Conservation (phyloP, 1,140 invertebrate species). For the Tribolium castaneum region DNA sequence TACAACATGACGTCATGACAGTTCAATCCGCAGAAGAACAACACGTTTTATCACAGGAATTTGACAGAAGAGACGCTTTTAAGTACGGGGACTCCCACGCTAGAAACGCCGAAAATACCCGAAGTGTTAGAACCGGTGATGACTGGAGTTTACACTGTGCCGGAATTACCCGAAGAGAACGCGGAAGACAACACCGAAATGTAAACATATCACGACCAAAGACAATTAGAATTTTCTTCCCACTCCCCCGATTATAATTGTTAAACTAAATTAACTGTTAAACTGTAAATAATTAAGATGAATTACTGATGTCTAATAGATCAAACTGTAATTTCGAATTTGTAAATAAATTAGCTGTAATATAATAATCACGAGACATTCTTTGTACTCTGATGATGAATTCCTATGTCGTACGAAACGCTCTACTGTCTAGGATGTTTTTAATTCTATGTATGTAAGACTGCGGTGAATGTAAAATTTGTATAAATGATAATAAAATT, state of each 20-base stretch:
- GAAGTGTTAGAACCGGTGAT: conserved; percentile 63
- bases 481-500: conserved; percentile 39
- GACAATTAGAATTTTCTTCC: neutral
- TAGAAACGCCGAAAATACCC: conserved; percentile 64
- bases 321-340: neutral
- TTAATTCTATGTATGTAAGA: conserved; percentile 28
- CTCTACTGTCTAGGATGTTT: conserved; percentile 16
- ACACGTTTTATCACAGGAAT: conserved; percentile 71
- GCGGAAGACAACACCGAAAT: conserved; percentile 71
- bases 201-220: conserved; percentile 60
- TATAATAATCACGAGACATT: conserved; percentile 5
- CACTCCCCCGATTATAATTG: neutral
- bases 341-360: conserved; percentile 30
- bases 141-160: conserved; percentile 72
- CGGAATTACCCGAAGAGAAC: conserved; percentile 73
- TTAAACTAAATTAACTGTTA: conserved; percentile 2
- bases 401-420: conserved; percentile 19
- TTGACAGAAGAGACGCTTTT: conserved; percentile 74
- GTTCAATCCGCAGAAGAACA: conserved; percentile 65
- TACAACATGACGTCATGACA: conserved; percentile 75
- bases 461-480: conserved; percentile 38
- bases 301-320: neutral
- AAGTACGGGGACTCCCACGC: conserved; percentile 69
- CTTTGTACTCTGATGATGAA: conserved; percentile 24
- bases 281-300: conserved; percentile 16